Evolutionary conservation across 2,888 invertebrate species (phyloP).

Genomic region (Euspilapteryx auroguttella): DNA sequence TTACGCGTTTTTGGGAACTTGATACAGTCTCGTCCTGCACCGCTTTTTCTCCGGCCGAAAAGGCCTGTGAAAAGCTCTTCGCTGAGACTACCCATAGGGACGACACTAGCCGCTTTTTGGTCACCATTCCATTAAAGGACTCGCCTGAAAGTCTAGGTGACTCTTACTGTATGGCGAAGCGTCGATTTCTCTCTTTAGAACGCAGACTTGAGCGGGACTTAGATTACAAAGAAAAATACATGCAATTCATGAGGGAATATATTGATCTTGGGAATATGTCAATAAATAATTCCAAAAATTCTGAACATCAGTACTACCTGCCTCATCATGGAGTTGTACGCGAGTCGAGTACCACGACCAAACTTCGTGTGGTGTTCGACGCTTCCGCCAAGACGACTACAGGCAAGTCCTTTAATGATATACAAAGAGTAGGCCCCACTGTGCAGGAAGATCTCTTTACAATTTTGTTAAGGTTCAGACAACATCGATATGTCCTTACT

Average conservation of each 20-base stretch:
- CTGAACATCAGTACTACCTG: slow-evolving; percentile 9
- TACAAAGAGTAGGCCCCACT: slow-evolving; percentile 9
- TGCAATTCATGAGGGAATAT: slow-evolving; percentile 12
- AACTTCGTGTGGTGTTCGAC: slow-evolving; percentile 13
- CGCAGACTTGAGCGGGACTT: slow-evolving; percentile 9
- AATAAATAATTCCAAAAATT: neutral
- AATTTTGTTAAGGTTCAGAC: slow-evolving; percentile 10
- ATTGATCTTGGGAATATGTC: slow-evolving; percentile 11
- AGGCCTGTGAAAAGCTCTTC: slow-evolving; percentile 10
- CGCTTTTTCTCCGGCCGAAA: slow-evolving; percentile 4
- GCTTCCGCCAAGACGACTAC: slow-evolving; percentile 10
- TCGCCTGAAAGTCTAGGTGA: neutral
- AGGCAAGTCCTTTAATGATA: slow-evolving; percentile 9
- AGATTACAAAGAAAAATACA: slow-evolving; percentile 9
- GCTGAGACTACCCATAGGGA: slow-evolving; percentile 9
- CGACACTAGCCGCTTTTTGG: neutral
- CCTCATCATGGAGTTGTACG: slow-evolving; percentile 13
- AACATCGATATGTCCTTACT: slow-evolving; percentile 9
- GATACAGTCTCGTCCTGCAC: slow-evolving; percentile 3
- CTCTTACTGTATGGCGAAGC: neutral
- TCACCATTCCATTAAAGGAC: neutral
- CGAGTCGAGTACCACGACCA: slow-evolving; percentile 10
- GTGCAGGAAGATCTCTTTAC: slow-evolving; percentile 10
- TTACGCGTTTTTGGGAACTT: slow-evolving; percentile 1
- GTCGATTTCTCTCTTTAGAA: neutral